Conservation (phyloP, 2,113 vertebrate genomes). For the Chaetorhynchus papuensis region DNA sequence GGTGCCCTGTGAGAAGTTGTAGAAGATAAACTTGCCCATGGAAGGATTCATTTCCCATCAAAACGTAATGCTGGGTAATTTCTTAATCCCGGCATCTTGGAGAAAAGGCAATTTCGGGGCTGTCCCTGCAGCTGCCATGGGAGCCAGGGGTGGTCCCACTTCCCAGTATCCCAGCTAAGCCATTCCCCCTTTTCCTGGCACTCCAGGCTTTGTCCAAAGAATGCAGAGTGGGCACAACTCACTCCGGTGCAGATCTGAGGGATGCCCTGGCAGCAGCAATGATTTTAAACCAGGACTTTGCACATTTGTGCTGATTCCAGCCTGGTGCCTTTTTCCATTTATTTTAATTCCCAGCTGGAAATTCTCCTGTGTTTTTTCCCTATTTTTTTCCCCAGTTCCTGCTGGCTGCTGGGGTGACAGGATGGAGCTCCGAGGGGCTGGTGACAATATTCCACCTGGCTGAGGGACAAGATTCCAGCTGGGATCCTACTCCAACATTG, state of each 20-base stretch:
- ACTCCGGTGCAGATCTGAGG: background rate
- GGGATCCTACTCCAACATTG: fast-evolving
- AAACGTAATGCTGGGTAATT: background rate
- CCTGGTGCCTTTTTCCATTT: background rate
- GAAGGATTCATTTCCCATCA: background rate
- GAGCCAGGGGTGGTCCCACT: fast-evolving
- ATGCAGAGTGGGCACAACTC: background rate
- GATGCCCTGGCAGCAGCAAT: background rate
- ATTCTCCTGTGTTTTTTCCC: background rate
- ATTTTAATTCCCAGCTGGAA: background rate
- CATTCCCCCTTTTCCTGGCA: background rate
- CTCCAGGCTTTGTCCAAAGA: background rate
- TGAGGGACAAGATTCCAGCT: background rate
- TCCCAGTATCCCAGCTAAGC: background rate
- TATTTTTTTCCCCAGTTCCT: background rate
- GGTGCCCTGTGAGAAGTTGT: background rate
- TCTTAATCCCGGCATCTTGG: fast-evolving
- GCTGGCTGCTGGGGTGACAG: background rate
- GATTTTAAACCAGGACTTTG: background rate
- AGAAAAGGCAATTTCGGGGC: background rate
- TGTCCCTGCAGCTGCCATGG: fast-evolving
- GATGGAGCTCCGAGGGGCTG: background rate
- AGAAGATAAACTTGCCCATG: background rate
- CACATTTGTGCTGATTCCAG: background rate
- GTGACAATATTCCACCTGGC: background rate